Evolutionary conservation across 2,797 vertebrate species (phyloP).

Genomic region (Salarias fasciatus): DNA sequence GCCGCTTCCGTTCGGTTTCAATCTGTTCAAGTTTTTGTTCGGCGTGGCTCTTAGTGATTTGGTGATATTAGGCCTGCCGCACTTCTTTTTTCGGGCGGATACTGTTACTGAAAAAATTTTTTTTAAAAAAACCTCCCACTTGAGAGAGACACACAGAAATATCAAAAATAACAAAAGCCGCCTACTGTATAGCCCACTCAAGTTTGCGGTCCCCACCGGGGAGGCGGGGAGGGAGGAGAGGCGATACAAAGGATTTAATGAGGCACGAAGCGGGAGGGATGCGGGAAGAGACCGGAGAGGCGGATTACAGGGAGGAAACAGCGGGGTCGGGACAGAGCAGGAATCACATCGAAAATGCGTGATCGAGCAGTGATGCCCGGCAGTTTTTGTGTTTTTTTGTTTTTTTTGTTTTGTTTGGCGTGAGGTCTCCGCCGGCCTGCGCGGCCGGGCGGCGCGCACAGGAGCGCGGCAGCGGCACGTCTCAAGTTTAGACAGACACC

Average conservation of each 20-base stretch:
- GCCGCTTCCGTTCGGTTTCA: not conserved
- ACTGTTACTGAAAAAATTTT: not conserved
- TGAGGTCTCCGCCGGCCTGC: slow-evolving; percentile 17
- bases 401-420: slow-evolving; percentile 2
- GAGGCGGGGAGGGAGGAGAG: slow-evolving; percentile 26
- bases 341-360: not conserved
- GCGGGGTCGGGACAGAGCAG: not conserved
- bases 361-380: slow-evolving; percentile 11
- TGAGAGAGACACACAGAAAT: slow-evolving; percentile 3
- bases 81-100: not conserved
- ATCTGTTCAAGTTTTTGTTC: not conserved
- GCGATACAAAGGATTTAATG: slow-evolving; percentile 56
- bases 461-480: slow-evolving; percentile 58
- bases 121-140: slow-evolving; percentile 4
- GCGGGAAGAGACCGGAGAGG: not conserved
- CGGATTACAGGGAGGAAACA: not conserved
- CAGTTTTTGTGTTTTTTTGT: too few relatives aligned
- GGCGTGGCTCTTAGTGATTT: not conserved
- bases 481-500: slow-evolving; percentile 68
- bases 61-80: not conserved
- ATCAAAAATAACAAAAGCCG: slow-evolving; percentile 27
- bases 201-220: slow-evolving; percentile 37
- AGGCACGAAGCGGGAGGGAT: slow-evolving; percentile 29
- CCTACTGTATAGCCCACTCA: slow-evolving; percentile 29
- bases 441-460: slow-evolving; percentile 14